Percentiles rank a stretch among this genome's conserved stretches.
These are phyloP conservation scores for Euspilapteryx auroguttella DNA, from an alignment of 2,888 invertebrate species.

Conservation along the genomic window DNA sequence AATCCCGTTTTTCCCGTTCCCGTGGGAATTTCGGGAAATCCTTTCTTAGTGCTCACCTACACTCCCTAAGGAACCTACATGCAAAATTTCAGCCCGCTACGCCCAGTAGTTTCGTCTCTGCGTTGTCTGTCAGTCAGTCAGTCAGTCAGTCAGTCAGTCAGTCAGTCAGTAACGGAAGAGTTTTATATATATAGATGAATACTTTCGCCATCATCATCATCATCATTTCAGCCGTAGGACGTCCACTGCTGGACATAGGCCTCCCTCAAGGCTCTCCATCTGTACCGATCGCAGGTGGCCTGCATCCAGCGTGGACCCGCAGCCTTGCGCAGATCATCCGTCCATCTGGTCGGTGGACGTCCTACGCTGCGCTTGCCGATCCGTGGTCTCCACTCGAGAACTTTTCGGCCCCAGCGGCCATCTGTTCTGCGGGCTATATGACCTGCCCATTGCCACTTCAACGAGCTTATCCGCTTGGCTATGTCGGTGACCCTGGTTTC, in stretches of 20 bases:
- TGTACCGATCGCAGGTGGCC: background rate
- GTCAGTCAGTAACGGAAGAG: no score
- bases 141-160: no score
- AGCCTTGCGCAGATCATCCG: background rate
- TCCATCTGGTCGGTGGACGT: background rate
- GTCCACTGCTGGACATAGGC: background rate
- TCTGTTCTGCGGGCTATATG: background rate
- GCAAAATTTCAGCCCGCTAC: no score
- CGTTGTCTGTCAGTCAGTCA: no score
- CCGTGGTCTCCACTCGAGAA: background rate
- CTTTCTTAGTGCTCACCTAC: no score
- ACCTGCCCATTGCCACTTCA: background rate
- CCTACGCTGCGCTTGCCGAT: background rate
- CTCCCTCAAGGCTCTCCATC: background rate
- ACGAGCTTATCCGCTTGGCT: no score
- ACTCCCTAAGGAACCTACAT: no score
- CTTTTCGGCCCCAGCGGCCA: background rate
- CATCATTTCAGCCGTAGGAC: background rate
- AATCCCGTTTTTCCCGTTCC: no score
- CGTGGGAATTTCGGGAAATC: no score
- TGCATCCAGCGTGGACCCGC: background rate
- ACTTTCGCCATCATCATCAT: background rate
- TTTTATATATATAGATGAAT: no score
- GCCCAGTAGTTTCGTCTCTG: no score
- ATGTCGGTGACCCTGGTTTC: no score